A percentile compares a stretch with the other conserved stretches of the same genome.
Conservation (phyloP, 2,797 vertebrate genomes). For the Dromococcyx pavoninus region DNA sequence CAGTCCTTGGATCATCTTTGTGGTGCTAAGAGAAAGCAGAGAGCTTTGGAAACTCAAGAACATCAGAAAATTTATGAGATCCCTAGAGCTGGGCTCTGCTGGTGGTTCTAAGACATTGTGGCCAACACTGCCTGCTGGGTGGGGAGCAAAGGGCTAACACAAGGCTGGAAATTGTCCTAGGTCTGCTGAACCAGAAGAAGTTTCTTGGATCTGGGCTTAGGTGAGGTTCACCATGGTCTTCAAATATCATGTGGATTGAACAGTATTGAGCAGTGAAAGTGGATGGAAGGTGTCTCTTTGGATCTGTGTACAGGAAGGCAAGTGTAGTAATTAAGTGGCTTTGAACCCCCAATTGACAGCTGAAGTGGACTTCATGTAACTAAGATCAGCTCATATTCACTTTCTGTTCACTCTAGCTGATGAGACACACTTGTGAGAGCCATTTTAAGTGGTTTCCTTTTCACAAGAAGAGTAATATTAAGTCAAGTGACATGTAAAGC, state of each 20-base stretch:
- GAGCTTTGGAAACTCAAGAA: neutral
- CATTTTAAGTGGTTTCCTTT: neutral
- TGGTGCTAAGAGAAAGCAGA: neutral
- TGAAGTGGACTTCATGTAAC: slow-evolving; percentile 24
- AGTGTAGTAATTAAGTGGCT: neutral
- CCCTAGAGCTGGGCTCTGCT: neutral
- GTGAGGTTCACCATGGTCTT: neutral
- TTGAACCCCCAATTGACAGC: neutral
- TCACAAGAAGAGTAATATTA: neutral
- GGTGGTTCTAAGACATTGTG: neutral
- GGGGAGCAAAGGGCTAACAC: neutral
- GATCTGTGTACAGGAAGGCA: neutral
- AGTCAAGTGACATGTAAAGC: neutral
- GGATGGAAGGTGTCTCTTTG: neutral
- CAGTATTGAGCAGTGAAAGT: neutral
- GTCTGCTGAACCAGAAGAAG: neutral
- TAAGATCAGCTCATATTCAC: neutral
- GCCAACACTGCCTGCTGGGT: neutral
- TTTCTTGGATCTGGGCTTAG: neutral
- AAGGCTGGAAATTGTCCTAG: neutral
- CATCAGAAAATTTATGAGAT: neutral
- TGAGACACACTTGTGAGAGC: neutral
- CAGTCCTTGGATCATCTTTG: too few relatives aligned
- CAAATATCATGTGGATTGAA: neutral
- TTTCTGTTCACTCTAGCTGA: neutral